phyloP scores from a whole-genome alignment of 2,888 invertebrate genomes.

The Halictus ligatus region DNA sequence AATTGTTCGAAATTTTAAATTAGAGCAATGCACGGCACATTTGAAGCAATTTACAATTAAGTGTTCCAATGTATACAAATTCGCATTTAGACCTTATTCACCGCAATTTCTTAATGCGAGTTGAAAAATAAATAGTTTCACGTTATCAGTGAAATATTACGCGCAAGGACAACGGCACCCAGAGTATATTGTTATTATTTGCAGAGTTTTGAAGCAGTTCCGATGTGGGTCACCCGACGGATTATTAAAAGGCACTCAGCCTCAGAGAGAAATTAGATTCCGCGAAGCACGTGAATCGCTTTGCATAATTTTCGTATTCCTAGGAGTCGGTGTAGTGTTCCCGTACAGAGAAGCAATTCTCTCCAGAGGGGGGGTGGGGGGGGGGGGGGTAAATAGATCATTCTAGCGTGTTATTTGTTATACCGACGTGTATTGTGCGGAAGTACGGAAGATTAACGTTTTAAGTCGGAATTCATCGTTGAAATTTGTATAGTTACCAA shows the following conservation, averaged over 20 bases:
- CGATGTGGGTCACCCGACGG: neutral
- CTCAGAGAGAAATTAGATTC: slow-evolving; percentile 1
- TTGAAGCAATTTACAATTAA: neutral
- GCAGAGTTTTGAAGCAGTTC: neutral
- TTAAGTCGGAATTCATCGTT: slow-evolving; percentile 15
- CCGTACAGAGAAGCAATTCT: neutral
- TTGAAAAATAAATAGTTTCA: no score
- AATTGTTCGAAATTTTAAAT: neutral
- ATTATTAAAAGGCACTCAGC: neutral
- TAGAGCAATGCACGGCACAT: neutral
- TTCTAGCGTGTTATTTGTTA: neutral
- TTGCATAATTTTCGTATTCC: slow-evolving; percentile 13
- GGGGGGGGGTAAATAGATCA: neutral
- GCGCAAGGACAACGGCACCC: neutral
- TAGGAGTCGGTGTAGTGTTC: neutral
- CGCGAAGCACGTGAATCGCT: neutral
- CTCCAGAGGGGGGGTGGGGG: neutral
- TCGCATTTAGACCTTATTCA: neutral
- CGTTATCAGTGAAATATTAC: neutral
- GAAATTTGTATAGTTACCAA: slow-evolving; percentile 42
- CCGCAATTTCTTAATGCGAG: neutral
- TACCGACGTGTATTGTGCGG: neutral
- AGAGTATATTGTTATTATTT: neutral
- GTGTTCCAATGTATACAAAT: neutral
- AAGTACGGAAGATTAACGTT: neutral